These are phyloP conservation scores for Grallaria varia DNA, from an alignment of 2,113 vertebrate species.

Conservation along the genomic window DNA sequence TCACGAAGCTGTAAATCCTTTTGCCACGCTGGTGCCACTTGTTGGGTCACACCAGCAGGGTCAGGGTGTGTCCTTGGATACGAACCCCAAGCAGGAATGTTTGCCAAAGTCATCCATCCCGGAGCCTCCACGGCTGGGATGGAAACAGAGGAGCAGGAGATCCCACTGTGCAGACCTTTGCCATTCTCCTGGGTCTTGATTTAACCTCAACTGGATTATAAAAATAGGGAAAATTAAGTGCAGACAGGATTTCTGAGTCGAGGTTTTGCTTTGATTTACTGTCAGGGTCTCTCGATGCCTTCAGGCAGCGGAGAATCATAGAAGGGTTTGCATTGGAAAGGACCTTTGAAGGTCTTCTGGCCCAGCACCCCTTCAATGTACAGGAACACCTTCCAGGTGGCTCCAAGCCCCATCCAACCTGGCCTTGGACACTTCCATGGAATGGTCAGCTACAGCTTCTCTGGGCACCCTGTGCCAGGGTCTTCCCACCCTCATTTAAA, in stretches of 20 bases:
- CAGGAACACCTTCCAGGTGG: not conserved
- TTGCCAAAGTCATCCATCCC: fast-evolving
- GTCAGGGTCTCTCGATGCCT: not conserved
- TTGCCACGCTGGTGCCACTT: not conserved
- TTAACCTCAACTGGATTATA: not conserved
- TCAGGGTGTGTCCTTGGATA: not conserved
- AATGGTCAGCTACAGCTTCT: not conserved
- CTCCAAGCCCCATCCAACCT: not conserved
- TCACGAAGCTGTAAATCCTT: not conserved
- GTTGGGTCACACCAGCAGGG: not conserved
- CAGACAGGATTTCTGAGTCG: not conserved
- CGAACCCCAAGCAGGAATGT: not conserved
- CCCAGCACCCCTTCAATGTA: not conserved
- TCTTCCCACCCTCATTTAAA: not conserved
- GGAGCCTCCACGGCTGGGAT: not conserved
- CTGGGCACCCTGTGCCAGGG: not conserved
- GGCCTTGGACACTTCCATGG: not conserved
- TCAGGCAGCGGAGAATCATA: not conserved
- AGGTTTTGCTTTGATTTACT: not conserved
- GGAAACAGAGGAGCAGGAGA: not conserved
- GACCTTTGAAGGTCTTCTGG: not conserved
- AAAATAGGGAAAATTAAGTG: not conserved
- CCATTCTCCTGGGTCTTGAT: not conserved
- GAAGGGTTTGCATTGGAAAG: not conserved
- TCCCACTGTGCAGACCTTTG: not conserved